Conservation (phyloP, 1,140 invertebrate genomes). For the Lerema accius region DNA sequence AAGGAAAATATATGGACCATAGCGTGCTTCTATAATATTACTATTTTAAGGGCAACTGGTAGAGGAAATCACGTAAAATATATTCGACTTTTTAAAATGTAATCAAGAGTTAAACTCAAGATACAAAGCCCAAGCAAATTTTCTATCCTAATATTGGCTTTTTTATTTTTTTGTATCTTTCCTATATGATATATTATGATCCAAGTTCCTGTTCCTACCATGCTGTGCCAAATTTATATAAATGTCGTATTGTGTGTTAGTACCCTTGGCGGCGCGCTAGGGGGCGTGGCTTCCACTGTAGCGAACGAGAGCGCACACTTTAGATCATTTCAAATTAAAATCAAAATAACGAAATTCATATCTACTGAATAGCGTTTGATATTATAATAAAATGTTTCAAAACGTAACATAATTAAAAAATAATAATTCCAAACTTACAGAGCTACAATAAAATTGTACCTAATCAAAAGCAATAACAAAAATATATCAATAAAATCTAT, state of each 20-base stretch:
- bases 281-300: constrained; percentile 7
- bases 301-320: constrained; percentile 17
- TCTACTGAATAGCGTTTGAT: too few relatives aligned
- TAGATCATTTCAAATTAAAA: too few relatives aligned
- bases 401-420: too few relatives aligned
- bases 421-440: too few relatives aligned
- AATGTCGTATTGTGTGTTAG: constrained; percentile 37
- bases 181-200: constrained; percentile 27
- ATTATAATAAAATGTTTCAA: too few relatives aligned
- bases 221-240: constrained; percentile 51
- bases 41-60: constrained; percentile 19
- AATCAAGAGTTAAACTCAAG: constrained; percentile 17
- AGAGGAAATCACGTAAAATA: constrained; percentile 15
- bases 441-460: too few relatives aligned
- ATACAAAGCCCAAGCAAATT: constrained; percentile 2
- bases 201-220: constrained; percentile 46
- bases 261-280: constrained; percentile 18
- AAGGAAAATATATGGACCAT: constrained; percentile 30
- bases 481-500: too few relatives aligned
- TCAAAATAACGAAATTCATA: too few relatives aligned
- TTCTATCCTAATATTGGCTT: constrained; percentile 15
- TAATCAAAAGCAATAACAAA: too few relatives aligned
- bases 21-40: constrained; percentile 17
- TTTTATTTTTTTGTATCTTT: constrained; percentile 17
- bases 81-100: neutral